Base-by-base conservation (phyloP, 92 coral and sea anemone species). In the Anthopleura xanthogrammica region DNA sequence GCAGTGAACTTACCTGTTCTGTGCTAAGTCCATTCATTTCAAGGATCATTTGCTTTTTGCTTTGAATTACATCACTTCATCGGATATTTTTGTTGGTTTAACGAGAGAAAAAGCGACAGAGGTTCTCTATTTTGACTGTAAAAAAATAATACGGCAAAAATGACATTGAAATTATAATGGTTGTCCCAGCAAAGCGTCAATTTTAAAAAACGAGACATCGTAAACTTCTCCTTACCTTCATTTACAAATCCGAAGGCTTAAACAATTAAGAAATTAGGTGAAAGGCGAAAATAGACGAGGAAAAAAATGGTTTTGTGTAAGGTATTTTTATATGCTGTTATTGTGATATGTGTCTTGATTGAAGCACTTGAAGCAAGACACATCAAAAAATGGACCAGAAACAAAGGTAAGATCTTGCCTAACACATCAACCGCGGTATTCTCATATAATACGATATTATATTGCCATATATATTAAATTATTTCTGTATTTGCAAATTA, bases 11-110 rank as follows among this genome's bases (percentile, higher is more conserved):
- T 77, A 77, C 80, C 80, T 77, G 80, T 23, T 77, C 41, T 5
- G 23, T 16, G 68, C 74, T 3, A 62, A 74, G 70, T 12, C 60
- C 23, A 52, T 17, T 68, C 17, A 1, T 48, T 70, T 68, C 66
- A 81, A 81, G 84, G 84, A 66, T 81, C 84, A 81, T 2, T 81
- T 70, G 64, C 43, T 77, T 9, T 23, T 14, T 24, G 42, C 19
- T 68, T 66, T 13, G 7, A 55, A 81, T 81, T 81, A 81, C 84
- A 68, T 81, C 84, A 81, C 84, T 70, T 5, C 2, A 12, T 39
- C 42, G 14, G 11, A 2, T n/a, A 16, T 1, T 39, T 60, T 77
- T 23, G 80, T 46, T 23, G 80, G 60, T 77, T 46, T 77, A 23
- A 23, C 20, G 64, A 16, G 14, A 16, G 46, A 79, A 79, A 79